Conservation (phyloP, 2,113 vertebrate genomes). For the Pedetes capensis region DNA sequence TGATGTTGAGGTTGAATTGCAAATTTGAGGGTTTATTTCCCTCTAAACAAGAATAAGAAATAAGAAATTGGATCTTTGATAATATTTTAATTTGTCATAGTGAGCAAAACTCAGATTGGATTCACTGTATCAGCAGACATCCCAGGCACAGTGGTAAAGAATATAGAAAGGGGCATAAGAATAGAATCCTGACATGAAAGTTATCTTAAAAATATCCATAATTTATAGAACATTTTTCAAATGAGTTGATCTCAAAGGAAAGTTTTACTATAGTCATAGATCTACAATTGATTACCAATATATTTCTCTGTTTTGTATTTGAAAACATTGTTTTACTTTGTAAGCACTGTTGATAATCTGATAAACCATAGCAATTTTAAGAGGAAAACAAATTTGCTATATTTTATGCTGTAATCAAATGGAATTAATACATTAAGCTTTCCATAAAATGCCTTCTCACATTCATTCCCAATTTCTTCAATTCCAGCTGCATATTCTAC, state of each 20-base stretch:
- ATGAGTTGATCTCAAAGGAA: neutral
- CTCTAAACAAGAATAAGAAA: neutral
- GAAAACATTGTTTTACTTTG: neutral
- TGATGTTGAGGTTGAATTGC: neutral
- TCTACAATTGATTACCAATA: neutral
- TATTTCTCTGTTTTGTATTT: neutral
- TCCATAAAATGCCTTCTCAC: neutral
- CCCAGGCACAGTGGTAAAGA: neutral
- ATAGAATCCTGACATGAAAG: neutral
- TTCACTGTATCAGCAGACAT: neutral
- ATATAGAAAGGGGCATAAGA: neutral
- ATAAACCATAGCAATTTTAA: neutral
- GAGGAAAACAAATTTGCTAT: neutral
- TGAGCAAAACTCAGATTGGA: constrained; percentile 5
- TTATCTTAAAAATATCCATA: neutral
- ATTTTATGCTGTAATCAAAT: neutral
- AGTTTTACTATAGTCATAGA: neutral
- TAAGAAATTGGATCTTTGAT: neutral
- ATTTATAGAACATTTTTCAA: neutral
- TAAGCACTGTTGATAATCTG: neutral
- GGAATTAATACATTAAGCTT: neutral
- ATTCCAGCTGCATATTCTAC: neutral
- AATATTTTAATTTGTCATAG: constrained; percentile 24
- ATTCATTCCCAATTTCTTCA: neutral
- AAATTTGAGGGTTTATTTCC: neutral